These are phyloP conservation scores for Leptopilina syphax DNA, from an alignment of 2,888 invertebrate species.

Conservation along the genomic window DNA sequence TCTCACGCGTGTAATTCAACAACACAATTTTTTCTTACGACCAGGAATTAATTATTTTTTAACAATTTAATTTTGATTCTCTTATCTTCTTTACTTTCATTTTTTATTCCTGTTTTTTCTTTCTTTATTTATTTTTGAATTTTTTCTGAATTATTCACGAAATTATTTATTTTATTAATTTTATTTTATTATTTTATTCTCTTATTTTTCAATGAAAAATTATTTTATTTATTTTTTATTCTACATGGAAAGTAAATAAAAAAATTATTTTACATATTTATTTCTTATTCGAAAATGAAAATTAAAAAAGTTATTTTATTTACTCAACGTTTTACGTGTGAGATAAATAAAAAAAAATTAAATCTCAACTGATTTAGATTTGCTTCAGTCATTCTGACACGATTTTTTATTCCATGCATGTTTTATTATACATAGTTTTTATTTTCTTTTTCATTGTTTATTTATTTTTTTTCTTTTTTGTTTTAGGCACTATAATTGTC, in stretches of 20 bases:
- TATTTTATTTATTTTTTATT: too few species aligned
- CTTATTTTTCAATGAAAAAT: background rate
- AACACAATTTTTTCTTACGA: background rate
- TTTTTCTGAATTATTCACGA: too few species aligned
- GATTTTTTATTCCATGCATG: slow-evolving; percentile 12
- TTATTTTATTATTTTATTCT: too few species aligned
- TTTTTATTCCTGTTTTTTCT: too few species aligned
- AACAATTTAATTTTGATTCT: background rate
- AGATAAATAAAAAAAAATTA: background rate
- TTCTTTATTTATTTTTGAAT: too few species aligned
- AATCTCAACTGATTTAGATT: background rate
- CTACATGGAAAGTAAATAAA: background rate
- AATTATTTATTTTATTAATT: too few species aligned
- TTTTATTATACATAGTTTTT: background rate
- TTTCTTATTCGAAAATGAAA: background rate
- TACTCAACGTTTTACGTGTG: background rate
- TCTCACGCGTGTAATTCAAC: slow-evolving; percentile 11
- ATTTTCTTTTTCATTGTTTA: background rate
- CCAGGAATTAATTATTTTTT: background rate
- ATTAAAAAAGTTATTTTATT: background rate
- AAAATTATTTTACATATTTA: background rate
- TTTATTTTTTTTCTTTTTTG: background rate
- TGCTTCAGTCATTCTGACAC: slow-evolving; percentile 6
- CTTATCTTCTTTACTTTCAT: too few species aligned
- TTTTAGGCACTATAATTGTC: slow-evolving; percentile 25